Evolutionary conservation across 2,113 vertebrate genomes (phyloP).

Genomic region (Spea multiplicata): DNA sequence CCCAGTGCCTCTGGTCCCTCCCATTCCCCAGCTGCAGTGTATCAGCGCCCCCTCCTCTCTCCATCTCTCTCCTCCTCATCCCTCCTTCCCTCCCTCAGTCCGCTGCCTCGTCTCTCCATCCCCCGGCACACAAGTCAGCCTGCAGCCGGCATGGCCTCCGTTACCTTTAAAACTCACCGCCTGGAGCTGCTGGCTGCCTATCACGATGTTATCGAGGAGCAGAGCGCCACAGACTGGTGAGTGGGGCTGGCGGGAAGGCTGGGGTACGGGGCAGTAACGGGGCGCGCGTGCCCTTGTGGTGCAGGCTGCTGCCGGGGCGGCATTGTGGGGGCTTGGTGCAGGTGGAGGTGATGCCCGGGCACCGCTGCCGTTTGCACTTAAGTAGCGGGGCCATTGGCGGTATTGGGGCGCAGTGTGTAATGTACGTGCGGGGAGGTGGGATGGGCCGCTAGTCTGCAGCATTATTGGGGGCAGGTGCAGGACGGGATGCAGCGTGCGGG

Average conservation of each 20-base stretch:
- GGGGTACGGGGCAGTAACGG: background rate
- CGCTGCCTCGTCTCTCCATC: conserved; percentile 3
- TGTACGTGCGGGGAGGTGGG: conserved; percentile 6
- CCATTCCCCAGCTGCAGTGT: conserved; percentile 29
- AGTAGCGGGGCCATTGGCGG: background rate
- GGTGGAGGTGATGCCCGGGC: background rate
- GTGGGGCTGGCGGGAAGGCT: conserved; percentile 33
- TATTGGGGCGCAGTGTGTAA: background rate
- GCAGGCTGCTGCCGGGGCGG: background rate
- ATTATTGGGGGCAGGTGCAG: conserved; percentile 24
- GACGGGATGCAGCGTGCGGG: background rate
- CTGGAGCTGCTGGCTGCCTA: conserved; percentile 73
- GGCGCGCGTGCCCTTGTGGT: background rate
- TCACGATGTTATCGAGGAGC: conserved; percentile 71
- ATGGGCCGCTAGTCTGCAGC: background rate
- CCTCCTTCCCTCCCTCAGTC: background rate
- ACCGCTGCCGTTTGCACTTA: background rate
- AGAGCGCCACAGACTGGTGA: conserved; percentile 70
- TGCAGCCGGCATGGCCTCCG: conserved; percentile 61
- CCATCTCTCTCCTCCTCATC: conserved; percentile 16
- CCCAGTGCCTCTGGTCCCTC: conserved; percentile 7
- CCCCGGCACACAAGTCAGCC: background rate
- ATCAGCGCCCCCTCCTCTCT: conserved; percentile 2
- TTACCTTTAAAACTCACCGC: conserved; percentile 69
- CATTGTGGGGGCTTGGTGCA: background rate